Conservation (phyloP, 1,140 invertebrate genomes). For the Druon quercuslanigerum region DNA sequence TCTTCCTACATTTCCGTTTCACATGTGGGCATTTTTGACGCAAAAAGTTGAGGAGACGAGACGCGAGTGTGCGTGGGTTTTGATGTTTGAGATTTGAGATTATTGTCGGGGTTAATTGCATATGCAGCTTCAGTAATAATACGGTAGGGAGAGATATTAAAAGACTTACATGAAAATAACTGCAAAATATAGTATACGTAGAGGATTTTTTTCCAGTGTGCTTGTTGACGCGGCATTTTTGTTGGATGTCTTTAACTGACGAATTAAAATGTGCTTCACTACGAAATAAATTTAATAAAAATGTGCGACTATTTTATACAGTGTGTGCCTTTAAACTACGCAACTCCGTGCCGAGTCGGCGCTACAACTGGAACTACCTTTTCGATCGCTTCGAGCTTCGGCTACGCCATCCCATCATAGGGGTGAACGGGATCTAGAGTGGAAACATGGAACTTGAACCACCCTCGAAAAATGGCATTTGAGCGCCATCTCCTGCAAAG, state of each 20-base stretch:
- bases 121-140: neutral
- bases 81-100: conserved; percentile 2
- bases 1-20: conserved; percentile 23
- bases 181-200: conserved; percentile 71
- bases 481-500: conserved; percentile 26
- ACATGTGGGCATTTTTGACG: conserved; percentile 9
- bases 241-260: conserved; percentile 41
- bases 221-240: conserved; percentile 64
- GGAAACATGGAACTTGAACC: conserved; percentile 15
- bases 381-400: conserved; percentile 62
- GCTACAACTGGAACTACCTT: conserved; percentile 71
- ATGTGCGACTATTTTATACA: conserved; percentile 74
- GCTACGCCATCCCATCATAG: conserved; percentile 61
- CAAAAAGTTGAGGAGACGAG: conserved; percentile 24
- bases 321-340: conserved; percentile 74
- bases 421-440: conserved; percentile 37
- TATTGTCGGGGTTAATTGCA: neutral
- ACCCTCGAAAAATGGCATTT: conserved; percentile 10
- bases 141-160: neutral
- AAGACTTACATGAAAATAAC: conserved; percentile 73
- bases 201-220: conserved; percentile 68
- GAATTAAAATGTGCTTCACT: conserved; percentile 51
- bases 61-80: neutral
- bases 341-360: conserved; percentile 73
- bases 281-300: conserved; percentile 62